These are phyloP conservation scores for Leptinotarsa lineolata DNA, from an alignment of 1,140 invertebrate species.

Conservation along the genomic window DNA sequence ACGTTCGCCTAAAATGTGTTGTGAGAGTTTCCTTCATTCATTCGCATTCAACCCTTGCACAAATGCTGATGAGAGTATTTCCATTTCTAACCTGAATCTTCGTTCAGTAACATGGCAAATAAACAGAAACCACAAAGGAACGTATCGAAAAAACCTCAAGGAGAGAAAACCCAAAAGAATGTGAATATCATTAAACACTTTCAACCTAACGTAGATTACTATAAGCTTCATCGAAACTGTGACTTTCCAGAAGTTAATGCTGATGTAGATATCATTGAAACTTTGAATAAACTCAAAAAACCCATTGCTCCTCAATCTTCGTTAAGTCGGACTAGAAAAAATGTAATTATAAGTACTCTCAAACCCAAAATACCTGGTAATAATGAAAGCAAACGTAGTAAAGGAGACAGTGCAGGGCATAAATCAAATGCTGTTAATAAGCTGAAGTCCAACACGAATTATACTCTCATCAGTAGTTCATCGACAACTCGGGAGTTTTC, in stretches of 20 bases:
- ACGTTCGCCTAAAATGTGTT: conserved; percentile 9
- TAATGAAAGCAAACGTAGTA: neutral
- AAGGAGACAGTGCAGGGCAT: neutral
- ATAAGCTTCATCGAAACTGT: conserved; percentile 19
- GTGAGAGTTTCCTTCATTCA: neutral
- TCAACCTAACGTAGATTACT: neutral
- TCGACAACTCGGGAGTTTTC: neutral
- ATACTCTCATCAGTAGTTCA: conserved; percentile 1
- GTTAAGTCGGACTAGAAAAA: neutral
- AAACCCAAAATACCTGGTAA: neutral
- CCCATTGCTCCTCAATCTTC: no score
- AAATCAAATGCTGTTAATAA: neutral
- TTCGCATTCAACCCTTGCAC: neutral
- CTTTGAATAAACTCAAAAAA: neutral
- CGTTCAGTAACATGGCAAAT: conserved; percentile 22
- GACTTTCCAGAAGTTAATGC: conserved; percentile 21
- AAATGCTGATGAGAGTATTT: neutral
- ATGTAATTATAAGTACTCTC: neutral
- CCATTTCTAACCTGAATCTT: conserved; percentile 14
- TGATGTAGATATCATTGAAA: neutral
- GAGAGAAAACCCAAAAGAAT: neutral
- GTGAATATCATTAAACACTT: conserved; percentile 14
- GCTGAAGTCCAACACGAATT: neutral
- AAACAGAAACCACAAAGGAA: conserved; percentile 12
- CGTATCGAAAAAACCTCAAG: conserved; percentile 1